phyloP scores from a whole-genome alignment of 2,113 vertebrate species.

The Herpetotheres cachinnans region DNA sequence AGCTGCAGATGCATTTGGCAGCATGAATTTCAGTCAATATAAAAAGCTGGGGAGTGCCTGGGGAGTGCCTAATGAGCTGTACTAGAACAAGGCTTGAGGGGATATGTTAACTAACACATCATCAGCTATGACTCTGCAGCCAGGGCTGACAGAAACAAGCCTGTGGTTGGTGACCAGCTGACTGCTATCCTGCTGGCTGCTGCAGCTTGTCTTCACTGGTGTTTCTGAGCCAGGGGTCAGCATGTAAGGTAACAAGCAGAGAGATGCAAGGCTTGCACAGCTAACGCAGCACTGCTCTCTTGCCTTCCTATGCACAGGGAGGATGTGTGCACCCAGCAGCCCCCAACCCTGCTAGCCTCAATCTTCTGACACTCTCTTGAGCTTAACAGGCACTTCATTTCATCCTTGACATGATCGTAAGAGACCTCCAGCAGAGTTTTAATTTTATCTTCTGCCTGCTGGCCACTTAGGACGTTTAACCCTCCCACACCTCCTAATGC shows the following conservation, averaged over 20 bases:
- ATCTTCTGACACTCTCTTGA: background rate
- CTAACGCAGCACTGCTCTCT: accelerated
- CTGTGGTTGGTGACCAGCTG: background rate
- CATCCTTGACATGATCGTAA: background rate
- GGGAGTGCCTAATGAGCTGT: constrained; percentile 3
- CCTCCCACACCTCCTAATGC: background rate
- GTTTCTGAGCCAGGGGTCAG: background rate
- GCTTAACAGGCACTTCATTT: background rate
- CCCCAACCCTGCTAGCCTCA: background rate
- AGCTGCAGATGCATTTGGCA: background rate
- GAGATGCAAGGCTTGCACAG: background rate
- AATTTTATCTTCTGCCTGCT: constrained; percentile 4
- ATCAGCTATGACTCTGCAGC: background rate
- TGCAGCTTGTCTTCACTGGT: background rate
- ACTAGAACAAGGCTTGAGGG: background rate
- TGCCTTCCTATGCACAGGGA: accelerated
- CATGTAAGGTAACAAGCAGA: accelerated
- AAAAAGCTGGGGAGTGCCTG: background rate
- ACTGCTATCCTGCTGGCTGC: background rate
- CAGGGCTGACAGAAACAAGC: background rate
- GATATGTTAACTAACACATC: constrained; percentile 1
- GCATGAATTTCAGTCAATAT: background rate
- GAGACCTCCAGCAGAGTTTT: constrained; percentile 1
- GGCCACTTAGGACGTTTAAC: background rate
- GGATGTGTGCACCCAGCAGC: accelerated